These are phyloP conservation scores for Pocillopora grandis DNA, from an alignment of 92 coral and sea anemone genomes.

Conservation along the genomic window DNA sequence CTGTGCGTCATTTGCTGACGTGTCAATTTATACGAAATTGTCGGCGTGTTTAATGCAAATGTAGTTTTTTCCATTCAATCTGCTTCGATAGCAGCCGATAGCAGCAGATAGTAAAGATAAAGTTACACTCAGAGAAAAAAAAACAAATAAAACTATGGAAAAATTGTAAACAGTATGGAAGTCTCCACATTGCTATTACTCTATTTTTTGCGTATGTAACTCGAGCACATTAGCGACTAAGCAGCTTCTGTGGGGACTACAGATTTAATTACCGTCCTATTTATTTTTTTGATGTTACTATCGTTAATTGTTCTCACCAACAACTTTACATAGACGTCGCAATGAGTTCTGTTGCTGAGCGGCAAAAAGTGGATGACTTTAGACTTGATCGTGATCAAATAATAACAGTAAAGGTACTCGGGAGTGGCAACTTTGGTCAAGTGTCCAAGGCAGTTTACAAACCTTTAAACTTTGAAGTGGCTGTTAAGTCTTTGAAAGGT, in stretches of 20 bases:
- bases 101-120: background rate
- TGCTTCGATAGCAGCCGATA: no score
- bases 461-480: constrained; percentile 27
- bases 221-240: no score
- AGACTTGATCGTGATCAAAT: constrained; percentile 57
- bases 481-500: constrained; percentile 73
- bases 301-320: background rate
- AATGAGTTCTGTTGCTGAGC: background rate
- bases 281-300: background rate
- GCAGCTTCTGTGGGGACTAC: no score
- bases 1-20: no score
- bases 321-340: background rate
- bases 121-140: no score
- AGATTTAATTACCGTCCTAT: background rate
- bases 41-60: no score
- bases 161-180: no score
- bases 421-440: constrained; percentile 72
- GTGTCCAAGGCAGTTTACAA: constrained; percentile 60
- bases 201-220: no score
- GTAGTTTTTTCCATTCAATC: no score
- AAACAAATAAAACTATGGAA: no score
- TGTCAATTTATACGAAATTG: no score
- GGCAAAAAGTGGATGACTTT: background rate
- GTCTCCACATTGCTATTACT: no score
- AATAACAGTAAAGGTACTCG: constrained; percentile 44